A percentile compares a stretch with the other conserved stretches of the same genome.
phyloP scores from a whole-genome alignment of 1,140 invertebrate genomes.

The Bemisia tabaci region DNA sequence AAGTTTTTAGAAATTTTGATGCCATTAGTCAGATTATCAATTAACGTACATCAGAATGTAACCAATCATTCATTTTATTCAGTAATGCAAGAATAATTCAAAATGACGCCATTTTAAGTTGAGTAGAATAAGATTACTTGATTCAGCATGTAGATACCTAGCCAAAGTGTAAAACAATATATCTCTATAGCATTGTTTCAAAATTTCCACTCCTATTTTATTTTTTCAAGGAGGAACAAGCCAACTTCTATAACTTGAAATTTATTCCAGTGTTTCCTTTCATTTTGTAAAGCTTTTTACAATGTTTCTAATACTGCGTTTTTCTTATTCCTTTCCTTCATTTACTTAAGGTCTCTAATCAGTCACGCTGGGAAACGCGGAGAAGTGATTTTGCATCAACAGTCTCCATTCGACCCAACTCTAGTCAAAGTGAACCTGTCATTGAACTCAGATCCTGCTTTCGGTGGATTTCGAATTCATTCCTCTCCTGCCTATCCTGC shows the following conservation, averaged over 20 bases:
- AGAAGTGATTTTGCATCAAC: constrained; percentile 61
- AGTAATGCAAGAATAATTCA: too few relatives aligned
- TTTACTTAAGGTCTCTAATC: constrained; percentile 45
- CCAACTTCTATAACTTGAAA: too few relatives aligned
- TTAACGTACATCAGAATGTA: too few relatives aligned
- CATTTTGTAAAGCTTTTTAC: background rate
- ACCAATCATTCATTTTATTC: too few relatives aligned
- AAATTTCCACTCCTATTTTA: too few relatives aligned
- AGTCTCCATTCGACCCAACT: constrained; percentile 71
- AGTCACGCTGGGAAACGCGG: constrained; percentile 69
- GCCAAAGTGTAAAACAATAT: too few relatives aligned
- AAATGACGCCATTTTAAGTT: too few relatives aligned
- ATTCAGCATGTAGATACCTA: too few relatives aligned
- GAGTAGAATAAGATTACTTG: too few relatives aligned
- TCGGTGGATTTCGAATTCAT: constrained; percentile 50
- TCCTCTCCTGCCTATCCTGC: constrained; percentile 39
- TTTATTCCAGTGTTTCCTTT: too few relatives aligned
- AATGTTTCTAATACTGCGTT: background rate
- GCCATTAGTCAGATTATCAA: constrained; percentile 10
- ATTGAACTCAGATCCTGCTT: constrained; percentile 26
- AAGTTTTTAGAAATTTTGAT: constrained; percentile 27
- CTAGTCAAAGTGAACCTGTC: constrained; percentile 37
- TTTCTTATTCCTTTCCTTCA: background rate
- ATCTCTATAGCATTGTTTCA: too few relatives aligned
- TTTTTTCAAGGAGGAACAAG: too few relatives aligned